Evolutionary conservation across 1,140 invertebrate species (phyloP).

Genomic region (Monomorium pharaonis): DNA sequence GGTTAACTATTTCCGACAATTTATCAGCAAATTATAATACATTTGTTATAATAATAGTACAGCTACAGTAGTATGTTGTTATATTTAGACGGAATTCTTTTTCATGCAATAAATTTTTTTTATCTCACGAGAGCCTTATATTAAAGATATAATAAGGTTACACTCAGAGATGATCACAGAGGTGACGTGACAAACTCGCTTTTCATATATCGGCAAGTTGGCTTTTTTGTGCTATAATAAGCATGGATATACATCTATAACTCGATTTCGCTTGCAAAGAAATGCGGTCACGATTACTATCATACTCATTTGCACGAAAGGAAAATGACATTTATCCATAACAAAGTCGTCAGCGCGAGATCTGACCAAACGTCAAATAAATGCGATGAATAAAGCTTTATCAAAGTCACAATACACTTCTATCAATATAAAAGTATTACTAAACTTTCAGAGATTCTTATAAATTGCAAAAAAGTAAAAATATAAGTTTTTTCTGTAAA

Average conservation of each 20-base stretch:
- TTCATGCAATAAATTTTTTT: not conserved
- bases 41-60: not conserved
- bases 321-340: slow-evolving; percentile 23
- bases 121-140: not conserved
- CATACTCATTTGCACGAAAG: not conserved
- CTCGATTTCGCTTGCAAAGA: not conserved
- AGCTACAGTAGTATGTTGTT: not conserved
- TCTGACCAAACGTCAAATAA: not conserved
- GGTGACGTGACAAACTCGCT: not conserved
- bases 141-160: not conserved
- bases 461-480: not conserved
- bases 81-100: not conserved
- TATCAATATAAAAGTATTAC: not conserved
- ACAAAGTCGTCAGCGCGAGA: not conserved
- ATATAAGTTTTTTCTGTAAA: too few species aligned
- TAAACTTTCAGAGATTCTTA: not conserved
- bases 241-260: not conserved
- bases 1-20: not conserved
- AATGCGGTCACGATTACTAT: not conserved
- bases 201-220: not conserved
- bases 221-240: not conserved
- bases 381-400: not conserved
- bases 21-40: not conserved
- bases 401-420: not conserved
- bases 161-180: not conserved